Evolutionary conservation across 2,797 vertebrate genomes (phyloP).

Genomic region (Numenius phaeopus): DNA sequence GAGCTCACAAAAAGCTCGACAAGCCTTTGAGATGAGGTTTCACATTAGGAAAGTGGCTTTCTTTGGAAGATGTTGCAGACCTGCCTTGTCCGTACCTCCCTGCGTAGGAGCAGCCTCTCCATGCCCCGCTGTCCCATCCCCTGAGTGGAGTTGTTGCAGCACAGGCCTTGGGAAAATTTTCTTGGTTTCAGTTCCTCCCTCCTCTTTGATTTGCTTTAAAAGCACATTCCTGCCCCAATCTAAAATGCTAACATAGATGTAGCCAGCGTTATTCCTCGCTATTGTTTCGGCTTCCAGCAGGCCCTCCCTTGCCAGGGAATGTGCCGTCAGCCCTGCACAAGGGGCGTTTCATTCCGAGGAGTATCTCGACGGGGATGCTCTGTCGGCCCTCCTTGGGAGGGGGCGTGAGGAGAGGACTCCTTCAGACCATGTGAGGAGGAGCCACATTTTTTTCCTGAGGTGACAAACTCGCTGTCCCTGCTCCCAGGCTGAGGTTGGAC

Average conservation of each 20-base stretch:
- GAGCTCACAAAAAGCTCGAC: neutral
- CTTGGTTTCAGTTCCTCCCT: neutral
- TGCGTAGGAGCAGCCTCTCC: neutral
- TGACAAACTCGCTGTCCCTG: neutral
- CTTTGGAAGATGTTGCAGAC: neutral
- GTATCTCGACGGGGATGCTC: rapidly evolving
- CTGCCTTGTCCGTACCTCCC: neutral
- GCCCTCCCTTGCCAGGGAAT: neutral
- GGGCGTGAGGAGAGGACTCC: neutral
- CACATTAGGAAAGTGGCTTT: neutral
- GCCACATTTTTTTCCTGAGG: neutral
- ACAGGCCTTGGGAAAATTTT: neutral
- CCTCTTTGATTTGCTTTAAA: constrained; percentile 22
- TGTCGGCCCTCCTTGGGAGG: neutral
- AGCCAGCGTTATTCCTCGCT: neutral
- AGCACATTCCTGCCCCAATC: neutral
- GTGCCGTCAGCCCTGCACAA: rapidly evolving
- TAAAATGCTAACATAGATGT: neutral
- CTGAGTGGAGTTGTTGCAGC: neutral
- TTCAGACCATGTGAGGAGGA: neutral
- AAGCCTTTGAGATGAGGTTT: neutral
- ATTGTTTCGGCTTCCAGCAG: neutral
- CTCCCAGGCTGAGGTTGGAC: neutral
- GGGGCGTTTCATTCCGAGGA: neutral
- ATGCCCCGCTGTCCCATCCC: neutral